phyloP scores from a whole-genome alignment of 2,113 vertebrate species.

The Ammospiza caudacuta region DNA sequence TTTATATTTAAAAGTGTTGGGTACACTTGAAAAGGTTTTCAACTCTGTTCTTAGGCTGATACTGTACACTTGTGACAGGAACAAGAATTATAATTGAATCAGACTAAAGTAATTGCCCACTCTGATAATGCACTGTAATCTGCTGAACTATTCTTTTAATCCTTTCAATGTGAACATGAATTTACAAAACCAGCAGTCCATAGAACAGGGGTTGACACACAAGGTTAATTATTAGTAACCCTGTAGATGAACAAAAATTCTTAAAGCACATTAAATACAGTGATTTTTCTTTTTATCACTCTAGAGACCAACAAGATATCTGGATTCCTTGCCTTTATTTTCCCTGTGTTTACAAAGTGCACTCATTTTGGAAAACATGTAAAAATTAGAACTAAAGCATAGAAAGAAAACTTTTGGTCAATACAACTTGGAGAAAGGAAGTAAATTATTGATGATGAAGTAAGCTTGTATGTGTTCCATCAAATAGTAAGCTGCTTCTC shows the following conservation, averaged over 20 bases:
- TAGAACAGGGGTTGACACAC: constrained; percentile 40
- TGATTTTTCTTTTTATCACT: constrained; percentile 23
- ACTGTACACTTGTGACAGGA: neutral
- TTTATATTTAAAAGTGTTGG: neutral
- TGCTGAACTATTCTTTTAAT: constrained; percentile 72
- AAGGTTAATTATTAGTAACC: constrained; percentile 46
- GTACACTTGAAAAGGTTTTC: neutral
- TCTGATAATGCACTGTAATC: constrained; percentile 65
- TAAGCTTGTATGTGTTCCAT: neutral
- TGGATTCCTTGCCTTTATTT: neutral
- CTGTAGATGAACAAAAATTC: neutral
- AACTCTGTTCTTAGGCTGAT: neutral
- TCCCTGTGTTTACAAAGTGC: neutral
- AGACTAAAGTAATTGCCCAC: constrained; percentile 15
- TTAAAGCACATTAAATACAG: constrained; percentile 7
- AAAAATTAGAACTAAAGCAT: neutral
- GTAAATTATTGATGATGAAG: neutral
- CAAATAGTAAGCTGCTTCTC: neutral
- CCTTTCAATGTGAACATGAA: constrained; percentile 54
- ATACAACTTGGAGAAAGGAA: neutral
- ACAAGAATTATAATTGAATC: constrained; percentile 31
- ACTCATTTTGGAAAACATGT: neutral
- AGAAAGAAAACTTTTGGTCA: neutral
- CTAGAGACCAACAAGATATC: neutral
- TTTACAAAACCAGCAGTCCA: constrained; percentile 61